Conservation (phyloP, 2,113 vertebrate species). For the Himantopus leucocephalus region DNA sequence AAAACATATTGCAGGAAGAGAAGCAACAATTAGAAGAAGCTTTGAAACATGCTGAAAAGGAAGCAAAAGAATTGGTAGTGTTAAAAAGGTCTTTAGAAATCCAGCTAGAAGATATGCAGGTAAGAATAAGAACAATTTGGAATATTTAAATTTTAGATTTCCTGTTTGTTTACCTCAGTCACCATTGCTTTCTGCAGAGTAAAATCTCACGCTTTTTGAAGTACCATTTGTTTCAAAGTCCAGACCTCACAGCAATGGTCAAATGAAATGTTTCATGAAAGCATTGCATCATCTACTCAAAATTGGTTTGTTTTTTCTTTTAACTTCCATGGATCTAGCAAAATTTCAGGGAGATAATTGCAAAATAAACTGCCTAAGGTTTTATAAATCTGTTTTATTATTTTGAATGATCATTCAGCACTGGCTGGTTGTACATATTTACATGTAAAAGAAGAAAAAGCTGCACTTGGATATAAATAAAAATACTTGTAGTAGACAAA, state of each 20-base stretch:
- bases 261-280: not conserved
- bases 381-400: not conserved
- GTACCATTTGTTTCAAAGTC: not conserved
- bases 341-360: not conserved
- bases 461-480: not conserved
- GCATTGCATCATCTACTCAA: not conserved
- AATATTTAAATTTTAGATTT: not conserved
- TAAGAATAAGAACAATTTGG: conserved; percentile 39
- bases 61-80: conserved; percentile 78
- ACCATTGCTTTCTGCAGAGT: not conserved
- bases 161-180: not conserved
- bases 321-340: not conserved
- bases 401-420: not conserved
- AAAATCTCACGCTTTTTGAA: not conserved
- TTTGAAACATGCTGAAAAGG: conserved; percentile 76
- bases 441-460: not conserved
- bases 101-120: conserved; percentile 85
- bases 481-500: not conserved
- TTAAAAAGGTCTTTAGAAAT: conserved; percentile 79
- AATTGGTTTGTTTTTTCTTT: not conserved
- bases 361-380: not conserved
- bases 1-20: conserved; percentile 76
- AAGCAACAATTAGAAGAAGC: conserved; percentile 81
- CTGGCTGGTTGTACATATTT: not conserved
- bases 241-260: not conserved